Conservation (phyloP, 2,113 vertebrate species). For the Tringa solitaria region DNA sequence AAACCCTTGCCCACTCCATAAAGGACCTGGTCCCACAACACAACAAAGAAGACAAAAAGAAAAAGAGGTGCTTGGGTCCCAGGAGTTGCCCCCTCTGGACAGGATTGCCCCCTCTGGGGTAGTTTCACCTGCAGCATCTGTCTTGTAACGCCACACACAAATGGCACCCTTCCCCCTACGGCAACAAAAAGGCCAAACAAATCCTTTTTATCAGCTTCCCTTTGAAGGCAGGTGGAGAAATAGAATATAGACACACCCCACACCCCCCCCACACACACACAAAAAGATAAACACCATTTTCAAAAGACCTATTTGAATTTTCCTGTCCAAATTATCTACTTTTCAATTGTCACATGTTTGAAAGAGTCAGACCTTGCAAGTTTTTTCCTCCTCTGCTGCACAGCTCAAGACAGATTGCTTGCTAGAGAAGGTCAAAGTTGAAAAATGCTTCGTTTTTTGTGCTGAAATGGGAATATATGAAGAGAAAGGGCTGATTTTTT, state of each 20-base stretch:
- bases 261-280: too few relatives aligned
- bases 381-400: neutral
- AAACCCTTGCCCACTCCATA: neutral
- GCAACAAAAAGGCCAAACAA: constrained; percentile 47
- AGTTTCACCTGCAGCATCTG: constrained; percentile 33
- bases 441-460: neutral
- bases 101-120: neutral
- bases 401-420: accelerated
- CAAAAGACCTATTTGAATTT: neutral
- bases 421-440: neutral
- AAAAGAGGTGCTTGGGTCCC: neutral
- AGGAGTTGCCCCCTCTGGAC: neutral
- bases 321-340: neutral
- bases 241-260: neutral
- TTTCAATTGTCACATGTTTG: constrained; percentile 1
- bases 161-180: neutral
- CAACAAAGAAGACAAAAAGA: neutral
- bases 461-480: neutral
- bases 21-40: neutral
- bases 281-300: too few relatives aligned
- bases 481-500: neutral
- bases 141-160: neutral
- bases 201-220: constrained; percentile 32
- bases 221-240: constrained; percentile 47
- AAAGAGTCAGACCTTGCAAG: neutral